Percentiles rank a stretch among this genome's conserved stretches.
Evolutionary conservation across 1,140 invertebrate genomes (phyloP).

Genomic region (Drosophila gunungcola): DNA sequence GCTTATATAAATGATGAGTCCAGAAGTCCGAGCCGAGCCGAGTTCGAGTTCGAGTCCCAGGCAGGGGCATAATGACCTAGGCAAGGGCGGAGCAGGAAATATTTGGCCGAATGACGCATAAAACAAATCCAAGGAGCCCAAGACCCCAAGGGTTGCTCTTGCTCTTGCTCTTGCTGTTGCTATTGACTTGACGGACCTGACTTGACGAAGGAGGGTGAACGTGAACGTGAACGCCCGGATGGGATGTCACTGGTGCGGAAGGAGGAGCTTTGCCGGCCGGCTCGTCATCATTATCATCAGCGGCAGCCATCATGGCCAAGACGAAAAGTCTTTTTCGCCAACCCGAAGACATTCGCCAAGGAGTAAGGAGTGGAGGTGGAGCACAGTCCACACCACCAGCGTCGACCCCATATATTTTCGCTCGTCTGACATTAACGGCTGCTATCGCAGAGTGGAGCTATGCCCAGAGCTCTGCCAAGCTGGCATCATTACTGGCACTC

Average conservation of each 20-base stretch:
- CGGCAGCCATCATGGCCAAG: slow-evolving; percentile 60
- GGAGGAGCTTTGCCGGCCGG: slow-evolving; percentile 19
- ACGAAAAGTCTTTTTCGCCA: slow-evolving; percentile 64
- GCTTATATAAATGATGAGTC: slow-evolving; percentile 82
- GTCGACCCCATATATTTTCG: slow-evolving; percentile 77
- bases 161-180: slow-evolving; percentile 17
- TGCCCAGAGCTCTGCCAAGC: slow-evolving; percentile 64
- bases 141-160: slow-evolving; percentile 45
- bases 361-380: not conserved
- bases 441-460: slow-evolving; percentile 74
- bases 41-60: slow-evolving; percentile 9
- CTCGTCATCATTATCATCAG: slow-evolving; percentile 66
- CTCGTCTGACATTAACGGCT: slow-evolving; percentile 84
- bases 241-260: slow-evolving; percentile 24
- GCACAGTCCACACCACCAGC: slow-evolving; percentile 6
- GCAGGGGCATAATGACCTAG: slow-evolving; percentile 71
- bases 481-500: slow-evolving; percentile 80
- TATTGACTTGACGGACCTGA: slow-evolving; percentile 68
- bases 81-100: slow-evolving; percentile 62
- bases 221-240: slow-evolving; percentile 2
- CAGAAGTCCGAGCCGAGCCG: slow-evolving; percentile 42
- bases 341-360: slow-evolving; percentile 58
- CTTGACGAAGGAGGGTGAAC: slow-evolving; percentile 45
- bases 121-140: slow-evolving; percentile 69
- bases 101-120: slow-evolving; percentile 76